Percentiles rank a stretch among this genome's conserved stretches.
phyloP scores from a whole-genome alignment of 2,797 vertebrate genomes.

The Knipowitschia caucasica region DNA sequence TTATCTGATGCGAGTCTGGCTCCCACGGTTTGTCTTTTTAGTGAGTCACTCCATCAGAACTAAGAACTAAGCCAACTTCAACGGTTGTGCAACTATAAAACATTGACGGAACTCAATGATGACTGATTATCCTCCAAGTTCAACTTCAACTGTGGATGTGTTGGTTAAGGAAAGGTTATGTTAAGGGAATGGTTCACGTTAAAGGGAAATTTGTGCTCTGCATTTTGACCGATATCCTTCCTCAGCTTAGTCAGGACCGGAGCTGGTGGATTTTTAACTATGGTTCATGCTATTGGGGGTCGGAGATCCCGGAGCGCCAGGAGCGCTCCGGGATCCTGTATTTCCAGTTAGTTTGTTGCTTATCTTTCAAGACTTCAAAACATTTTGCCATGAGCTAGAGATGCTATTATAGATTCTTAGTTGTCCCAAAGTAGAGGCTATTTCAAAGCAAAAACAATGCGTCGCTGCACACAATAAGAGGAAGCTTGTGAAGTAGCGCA shows the following conservation, averaged over 20 bases:
- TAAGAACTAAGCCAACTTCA: conserved; percentile 2
- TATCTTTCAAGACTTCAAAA: background rate
- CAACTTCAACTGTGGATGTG: background rate
- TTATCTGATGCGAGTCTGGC: conserved; percentile 26
- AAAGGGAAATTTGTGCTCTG: too few species aligned
- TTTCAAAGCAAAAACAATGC: conserved; percentile 35
- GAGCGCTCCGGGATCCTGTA: too few species aligned
- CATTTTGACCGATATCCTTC: too few species aligned
- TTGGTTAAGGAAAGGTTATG: too few species aligned
- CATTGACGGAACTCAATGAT: conserved; percentile 1
- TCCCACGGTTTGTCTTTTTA: conserved; percentile 38
- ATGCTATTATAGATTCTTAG: too few species aligned
- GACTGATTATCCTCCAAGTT: conserved; percentile 4
- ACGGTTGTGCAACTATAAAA: background rate
- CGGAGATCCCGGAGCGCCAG: too few species aligned
- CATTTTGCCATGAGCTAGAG: background rate
- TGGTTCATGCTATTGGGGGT: too few species aligned
- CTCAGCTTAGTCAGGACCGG: too few species aligned
- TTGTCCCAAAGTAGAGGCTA: conserved; percentile 27
- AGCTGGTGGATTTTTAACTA: too few species aligned
- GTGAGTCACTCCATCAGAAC: conserved; percentile 5
- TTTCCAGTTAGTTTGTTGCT: background rate
- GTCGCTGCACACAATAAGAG: conserved; percentile 60
- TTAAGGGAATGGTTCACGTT: too few species aligned
- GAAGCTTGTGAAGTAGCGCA: conserved; percentile 59